Base-by-base conservation (phyloP, 2,888 invertebrate genomes). In the Zele albiditarsus region DNA sequence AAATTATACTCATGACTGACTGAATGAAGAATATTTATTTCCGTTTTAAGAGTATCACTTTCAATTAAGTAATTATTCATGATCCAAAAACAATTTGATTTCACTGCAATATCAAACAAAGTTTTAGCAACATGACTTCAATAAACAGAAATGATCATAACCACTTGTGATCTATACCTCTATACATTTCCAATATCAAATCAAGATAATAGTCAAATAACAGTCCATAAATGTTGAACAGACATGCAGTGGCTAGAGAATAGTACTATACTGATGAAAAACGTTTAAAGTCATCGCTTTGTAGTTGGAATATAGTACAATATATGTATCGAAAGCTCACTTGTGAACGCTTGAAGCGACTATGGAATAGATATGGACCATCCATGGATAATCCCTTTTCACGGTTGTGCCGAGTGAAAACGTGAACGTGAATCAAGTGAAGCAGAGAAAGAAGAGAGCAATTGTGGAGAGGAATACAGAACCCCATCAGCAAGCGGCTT, bases 341-440 rank as follows among this genome's bases (percentile, higher is more conserved):
- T 74, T 62, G 69, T 69, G 60, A 62, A 62, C 66, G 23, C 31
- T 25, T 57, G 20, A 8, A 53, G 53, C 20, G 42, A 49, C 33
- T 27, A 62, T 38, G 58, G 58, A 57, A 67, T 63, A 62, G 28
- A 73, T 76, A 74, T 62, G 63, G 33, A 57, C 58, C 53, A 31
- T 46, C 69, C 76, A 69, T 67, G 62, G 74, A 74, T 80, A 80
- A 79, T 78, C 74, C 77, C 71, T 76, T 79, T 71, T 74, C 57
- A 60, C 69, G 63, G 67, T 76, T 76, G 71, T 57, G 74, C 73
- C 68, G 75, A 74, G 79, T 66, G 71, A 71, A 71, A 71, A 71
- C 31, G 71, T 63, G 63, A 58, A 42, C 27, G 66, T 63, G 66
- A 46, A 65, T 28, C 31, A 60, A 38, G 65, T 16, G 38, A 65